Base-by-base conservation (phyloP, 2,888 invertebrate species). In the Galerucella pusilla region DNA sequence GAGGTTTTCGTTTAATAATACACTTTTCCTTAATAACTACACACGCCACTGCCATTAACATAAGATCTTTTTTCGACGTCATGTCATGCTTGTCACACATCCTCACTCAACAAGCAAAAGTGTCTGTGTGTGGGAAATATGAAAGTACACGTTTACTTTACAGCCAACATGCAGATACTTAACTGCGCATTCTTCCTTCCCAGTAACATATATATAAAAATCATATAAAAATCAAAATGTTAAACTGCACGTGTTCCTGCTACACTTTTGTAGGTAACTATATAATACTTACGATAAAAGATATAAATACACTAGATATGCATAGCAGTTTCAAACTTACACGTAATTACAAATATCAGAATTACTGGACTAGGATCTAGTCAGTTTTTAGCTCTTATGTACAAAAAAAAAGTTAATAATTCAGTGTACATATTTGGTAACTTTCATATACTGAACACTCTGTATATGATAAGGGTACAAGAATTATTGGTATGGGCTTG, bases 341-440 rank as follows among this genome's bases (percentile, higher is more conserved):
- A 82, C 77, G 78, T 83, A 84, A 81, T 82, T 83, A 84, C 82
- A 84, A 83, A 82, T 81, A 81, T 84, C 82, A 82, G 82, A 83
- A 85, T 82, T 82, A 84, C 83, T 85, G 85, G 87, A 87, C 87
- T 87, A 87, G 87, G 84, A 83, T 81, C 87, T 87, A 87, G 87
- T 85, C 87, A 86, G 84, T 85, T 85, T 80, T 78, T 82, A 79
- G 80, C 79, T 83, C 79, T 83, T 84, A 85, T 85, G 84, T 86
- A 87, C 86, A 86, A 82, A 82, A 83, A 20, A 35, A 79, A 71
- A 67, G 49, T 67, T 77, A 79, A 79, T 57, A 81, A 83, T 83
- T 85, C 84, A 85, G 85, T 85, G 86, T 87, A 87, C 86, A 87
- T 87, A 87, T 87, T 88, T 88, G 88, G 88, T 88, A 88, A 88